Evolutionary conservation across 2,113 vertebrate genomes (phyloP).

Genomic region (Perca fluviatilis): DNA sequence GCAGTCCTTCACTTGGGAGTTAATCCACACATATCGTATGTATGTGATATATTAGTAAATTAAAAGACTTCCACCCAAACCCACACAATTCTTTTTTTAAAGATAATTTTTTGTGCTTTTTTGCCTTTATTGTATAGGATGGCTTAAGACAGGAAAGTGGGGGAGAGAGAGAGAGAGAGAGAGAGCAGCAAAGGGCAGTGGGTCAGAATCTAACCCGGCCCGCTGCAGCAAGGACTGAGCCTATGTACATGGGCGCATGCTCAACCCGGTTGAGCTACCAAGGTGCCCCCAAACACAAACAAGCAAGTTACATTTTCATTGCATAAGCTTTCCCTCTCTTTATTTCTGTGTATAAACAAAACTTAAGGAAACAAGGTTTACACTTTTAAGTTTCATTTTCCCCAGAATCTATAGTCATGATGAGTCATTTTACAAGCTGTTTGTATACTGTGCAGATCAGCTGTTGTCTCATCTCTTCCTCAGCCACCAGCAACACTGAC

Average conservation of each 20-base stretch:
- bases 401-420: neutral
- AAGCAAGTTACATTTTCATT: neutral
- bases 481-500: neutral
- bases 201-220: too few relatives aligned
- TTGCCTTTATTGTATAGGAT: too few relatives aligned
- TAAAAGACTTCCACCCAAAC: neutral
- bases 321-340: neutral
- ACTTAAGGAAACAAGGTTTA: neutral
- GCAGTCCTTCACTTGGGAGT: neutral
- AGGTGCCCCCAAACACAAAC: too few relatives aligned
- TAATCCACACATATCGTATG: neutral
- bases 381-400: slow-evolving; percentile 3
- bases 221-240: too few relatives aligned
- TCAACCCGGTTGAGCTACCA: too few relatives aligned
- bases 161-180: too few relatives aligned
- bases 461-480: neutral
- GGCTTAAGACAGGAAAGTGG: too few relatives aligned
- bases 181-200: too few relatives aligned
- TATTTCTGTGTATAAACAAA: neutral
- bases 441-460: slow-evolving; percentile 24
- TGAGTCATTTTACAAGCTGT: slow-evolving; percentile 4
- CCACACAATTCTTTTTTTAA: neutral
- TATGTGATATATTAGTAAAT: neutral
- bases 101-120: too few relatives aligned
- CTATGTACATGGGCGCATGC: too few relatives aligned